Conservation (phyloP, 92 coral and sea anemone genomes). For the Parazoanthus darwini region DNA sequence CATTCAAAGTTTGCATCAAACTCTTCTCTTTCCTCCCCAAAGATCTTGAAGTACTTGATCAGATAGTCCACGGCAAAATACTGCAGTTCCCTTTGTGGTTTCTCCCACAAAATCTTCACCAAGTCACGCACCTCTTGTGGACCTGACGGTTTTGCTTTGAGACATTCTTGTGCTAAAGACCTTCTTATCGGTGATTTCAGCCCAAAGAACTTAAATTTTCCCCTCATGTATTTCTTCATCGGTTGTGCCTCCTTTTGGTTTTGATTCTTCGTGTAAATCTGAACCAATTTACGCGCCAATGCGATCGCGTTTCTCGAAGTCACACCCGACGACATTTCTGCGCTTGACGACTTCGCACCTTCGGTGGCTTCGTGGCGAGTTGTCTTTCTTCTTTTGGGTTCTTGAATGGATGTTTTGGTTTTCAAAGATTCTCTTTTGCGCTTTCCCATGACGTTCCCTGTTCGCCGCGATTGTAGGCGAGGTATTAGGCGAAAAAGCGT, state of each 20-base stretch:
- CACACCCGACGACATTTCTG: constrained; percentile 1
- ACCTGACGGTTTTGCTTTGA: constrained; percentile 48
- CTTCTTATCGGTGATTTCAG: constrained; percentile 73
- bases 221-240: constrained; percentile 97
- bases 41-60: constrained; percentile 61
- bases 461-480: neutral
- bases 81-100: constrained; percentile 91
- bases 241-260: constrained; percentile 61
- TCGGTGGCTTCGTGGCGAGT: neutral
- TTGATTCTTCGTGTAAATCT: constrained; percentile 58
- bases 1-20: constrained; percentile 78
- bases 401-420: neutral
- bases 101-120: constrained; percentile 71
- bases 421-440: constrained; percentile 21
- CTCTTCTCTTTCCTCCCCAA: constrained; percentile 60
- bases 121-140: constrained; percentile 62
- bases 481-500: no score
- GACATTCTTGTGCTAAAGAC: constrained; percentile 64
- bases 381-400: constrained; percentile 21
- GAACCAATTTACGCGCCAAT: constrained; percentile 58
- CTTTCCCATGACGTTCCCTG: constrained; percentile 6
- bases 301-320: constrained; percentile 14
- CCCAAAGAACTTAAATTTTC: constrained; percentile 87
- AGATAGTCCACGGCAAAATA: constrained; percentile 79
- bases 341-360: neutral